A percentile compares a stretch with the other conserved stretches of the same genome.
These are phyloP conservation scores for Neofelis nebulosa DNA, from an alignment of 2,113 vertebrate genomes.

Conservation along the genomic window DNA sequence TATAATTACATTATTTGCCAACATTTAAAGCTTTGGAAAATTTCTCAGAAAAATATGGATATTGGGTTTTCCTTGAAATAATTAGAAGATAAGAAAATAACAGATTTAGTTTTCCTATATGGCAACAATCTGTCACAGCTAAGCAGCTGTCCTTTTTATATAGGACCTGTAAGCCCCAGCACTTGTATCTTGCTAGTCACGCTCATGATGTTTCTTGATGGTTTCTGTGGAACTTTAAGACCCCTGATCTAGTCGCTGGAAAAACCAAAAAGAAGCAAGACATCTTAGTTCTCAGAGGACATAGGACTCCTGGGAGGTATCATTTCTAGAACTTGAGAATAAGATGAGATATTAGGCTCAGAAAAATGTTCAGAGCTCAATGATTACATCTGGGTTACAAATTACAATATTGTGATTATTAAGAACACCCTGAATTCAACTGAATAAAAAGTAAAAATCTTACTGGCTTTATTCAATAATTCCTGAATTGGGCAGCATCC, in stretches of 20 bases:
- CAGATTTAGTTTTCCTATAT: not conserved
- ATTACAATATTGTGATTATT: not conserved
- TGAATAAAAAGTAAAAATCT: not conserved
- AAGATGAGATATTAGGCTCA: not conserved
- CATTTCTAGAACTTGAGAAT: not conserved
- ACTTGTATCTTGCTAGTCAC: not conserved
- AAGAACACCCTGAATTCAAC: not conserved
- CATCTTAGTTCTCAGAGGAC: not conserved
- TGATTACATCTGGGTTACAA: not conserved
- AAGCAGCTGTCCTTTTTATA: not conserved
- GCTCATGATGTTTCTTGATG: not conserved
- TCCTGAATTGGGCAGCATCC: not conserved
- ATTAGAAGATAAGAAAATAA: conserved; percentile 37
- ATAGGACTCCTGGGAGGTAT: not conserved
- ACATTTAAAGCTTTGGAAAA: not conserved
- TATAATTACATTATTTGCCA: conserved; percentile 9
- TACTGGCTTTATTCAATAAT: not conserved
- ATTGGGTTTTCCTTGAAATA: not conserved
- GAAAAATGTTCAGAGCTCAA: not conserved
- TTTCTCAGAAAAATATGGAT: conserved; percentile 27
- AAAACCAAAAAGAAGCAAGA: not conserved
- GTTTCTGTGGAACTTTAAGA: not conserved
- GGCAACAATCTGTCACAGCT: not conserved
- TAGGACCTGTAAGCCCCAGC: not conserved
- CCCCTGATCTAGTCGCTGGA: not conserved